Percentiles rank a stretch among this genome's conserved stretches.
Evolutionary conservation across 2,888 invertebrate species (phyloP).

Genomic region (Alloplasta piceator): DNA sequence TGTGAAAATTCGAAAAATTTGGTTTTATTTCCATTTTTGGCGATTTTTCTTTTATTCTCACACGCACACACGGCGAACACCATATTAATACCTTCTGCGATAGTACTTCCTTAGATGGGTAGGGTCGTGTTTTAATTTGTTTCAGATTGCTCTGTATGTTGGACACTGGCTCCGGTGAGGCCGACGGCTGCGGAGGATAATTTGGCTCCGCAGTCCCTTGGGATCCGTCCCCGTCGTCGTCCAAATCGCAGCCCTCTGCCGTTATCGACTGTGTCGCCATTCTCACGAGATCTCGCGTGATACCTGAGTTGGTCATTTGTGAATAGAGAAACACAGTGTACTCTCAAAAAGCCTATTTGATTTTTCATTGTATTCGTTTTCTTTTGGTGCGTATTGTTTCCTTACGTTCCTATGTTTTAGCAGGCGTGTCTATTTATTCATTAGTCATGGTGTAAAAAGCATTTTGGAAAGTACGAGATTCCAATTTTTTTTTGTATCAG

Average conservation of each 20-base stretch:
- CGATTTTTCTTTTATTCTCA: slow-evolving; percentile 35
- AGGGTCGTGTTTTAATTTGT: slow-evolving; percentile 85
- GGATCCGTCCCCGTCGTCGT: slow-evolving; percentile 81
- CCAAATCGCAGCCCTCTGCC: slow-evolving; percentile 79
- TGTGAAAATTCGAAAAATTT: slow-evolving; percentile 23
- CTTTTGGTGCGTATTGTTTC: slow-evolving; percentile 18
- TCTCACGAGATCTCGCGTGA: slow-evolving; percentile 83
- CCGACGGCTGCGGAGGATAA: slow-evolving; percentile 82
- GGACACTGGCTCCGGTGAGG: slow-evolving; percentile 83
- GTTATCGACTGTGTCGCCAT: slow-evolving; percentile 81
- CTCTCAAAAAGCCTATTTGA: slow-evolving; percentile 63
- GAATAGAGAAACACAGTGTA: slow-evolving; percentile 75
- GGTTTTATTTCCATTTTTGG: slow-evolving; percentile 31
- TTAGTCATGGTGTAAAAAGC: slow-evolving; percentile 55
- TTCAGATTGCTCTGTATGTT: slow-evolving; percentile 85
- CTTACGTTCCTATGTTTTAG: slow-evolving; percentile 28
- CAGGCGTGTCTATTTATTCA: slow-evolving; percentile 43
- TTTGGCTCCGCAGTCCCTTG: slow-evolving; percentile 80
- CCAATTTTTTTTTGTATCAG: slow-evolving; percentile 28
- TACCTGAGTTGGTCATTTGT: slow-evolving; percentile 79
- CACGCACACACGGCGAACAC: slow-evolving; percentile 57
- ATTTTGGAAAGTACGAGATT: slow-evolving; percentile 56
- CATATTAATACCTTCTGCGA: slow-evolving; percentile 80
- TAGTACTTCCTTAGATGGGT: slow-evolving; percentile 85
- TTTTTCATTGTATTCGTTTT: slow-evolving; percentile 43